phyloP scores from a whole-genome alignment of 2,888 invertebrate species.

The Xanthia togata region DNA sequence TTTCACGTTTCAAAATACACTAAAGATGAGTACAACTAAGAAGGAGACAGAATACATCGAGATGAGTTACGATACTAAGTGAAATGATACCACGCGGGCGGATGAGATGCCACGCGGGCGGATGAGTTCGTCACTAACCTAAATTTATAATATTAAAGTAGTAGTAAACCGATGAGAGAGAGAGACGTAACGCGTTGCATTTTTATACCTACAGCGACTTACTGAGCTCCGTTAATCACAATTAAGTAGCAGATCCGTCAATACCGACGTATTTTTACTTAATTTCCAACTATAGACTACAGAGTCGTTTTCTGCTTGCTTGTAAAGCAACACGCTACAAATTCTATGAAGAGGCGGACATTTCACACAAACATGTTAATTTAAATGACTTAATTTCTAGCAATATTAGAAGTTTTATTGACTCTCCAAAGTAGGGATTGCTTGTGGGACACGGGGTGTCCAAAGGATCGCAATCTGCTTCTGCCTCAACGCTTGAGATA shows the following conservation, averaged over 20 bases:
- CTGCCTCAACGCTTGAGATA: background rate
- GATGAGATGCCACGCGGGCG: background rate
- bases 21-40: constrained; percentile 29
- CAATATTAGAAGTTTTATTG: constrained; percentile 49
- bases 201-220: background rate
- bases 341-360: constrained; percentile 50
- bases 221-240: background rate
- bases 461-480: constrained; percentile 31
- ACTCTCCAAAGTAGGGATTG: constrained; percentile 61
- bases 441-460: constrained; percentile 60
- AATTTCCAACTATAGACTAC: background rate
- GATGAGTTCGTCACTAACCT: constrained; percentile 5
- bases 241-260: constrained; percentile 3
- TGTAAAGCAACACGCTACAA: constrained; percentile 32
- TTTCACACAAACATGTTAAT: constrained; percentile 26
- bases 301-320: constrained; percentile 7
- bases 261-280: constrained; percentile 2
- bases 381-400: constrained; percentile 41
- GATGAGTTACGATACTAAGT: constrained; percentile 6
- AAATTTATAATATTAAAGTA: constrained; percentile 23
- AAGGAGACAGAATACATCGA: constrained; percentile 24
- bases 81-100: constrained; percentile 2
- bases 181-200: constrained; percentile 15
- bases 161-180: constrained; percentile 9
- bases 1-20: constrained; percentile 15